Evolutionary conservation across 2,888 invertebrate genomes (phyloP).

Genomic region (Chrysina gloriosa): DNA sequence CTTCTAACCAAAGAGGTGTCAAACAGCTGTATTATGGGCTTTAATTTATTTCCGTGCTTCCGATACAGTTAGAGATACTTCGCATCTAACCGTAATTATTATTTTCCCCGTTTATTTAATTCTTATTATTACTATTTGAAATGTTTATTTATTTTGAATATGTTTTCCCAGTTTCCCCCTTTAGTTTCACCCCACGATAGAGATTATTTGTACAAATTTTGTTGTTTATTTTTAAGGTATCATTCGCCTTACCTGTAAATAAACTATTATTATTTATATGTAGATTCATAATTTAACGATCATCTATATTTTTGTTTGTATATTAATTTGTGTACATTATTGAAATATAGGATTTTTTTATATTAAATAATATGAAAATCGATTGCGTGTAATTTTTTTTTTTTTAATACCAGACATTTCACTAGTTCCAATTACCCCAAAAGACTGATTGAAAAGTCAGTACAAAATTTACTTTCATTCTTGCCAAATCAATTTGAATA

Average conservation of each 20-base stretch:
- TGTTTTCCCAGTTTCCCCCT: background rate
- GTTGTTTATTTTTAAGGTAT: constrained; percentile 31
- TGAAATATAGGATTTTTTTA: constrained; percentile 23
- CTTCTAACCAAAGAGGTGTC: constrained; percentile 62
- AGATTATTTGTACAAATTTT: constrained; percentile 37
- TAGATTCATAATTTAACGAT: constrained; percentile 32
- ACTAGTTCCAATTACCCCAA: too few relatives aligned
- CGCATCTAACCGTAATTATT: background rate
- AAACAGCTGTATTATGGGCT: constrained; percentile 62
- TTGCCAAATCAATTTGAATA: too few relatives aligned
- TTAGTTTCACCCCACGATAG: too few relatives aligned
- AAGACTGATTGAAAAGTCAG: too few relatives aligned
- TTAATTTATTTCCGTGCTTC: constrained; percentile 60
- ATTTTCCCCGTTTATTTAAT: background rate
- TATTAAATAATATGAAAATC: constrained; percentile 19
- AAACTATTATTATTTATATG: constrained; percentile 28
- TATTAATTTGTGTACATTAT: constrained; percentile 31
- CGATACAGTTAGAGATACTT: constrained; percentile 35
- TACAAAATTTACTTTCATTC: too few relatives aligned
- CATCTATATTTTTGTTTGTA: constrained; percentile 18
- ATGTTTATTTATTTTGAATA: constrained; percentile 15
- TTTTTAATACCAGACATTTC: too few relatives aligned
- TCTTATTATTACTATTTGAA: constrained; percentile 12
- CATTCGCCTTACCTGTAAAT: constrained; percentile 7
- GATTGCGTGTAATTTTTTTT: background rate